These are phyloP conservation scores for Apis laboriosa DNA, from an alignment of 1,140 invertebrate genomes.

Conservation along the genomic window DNA sequence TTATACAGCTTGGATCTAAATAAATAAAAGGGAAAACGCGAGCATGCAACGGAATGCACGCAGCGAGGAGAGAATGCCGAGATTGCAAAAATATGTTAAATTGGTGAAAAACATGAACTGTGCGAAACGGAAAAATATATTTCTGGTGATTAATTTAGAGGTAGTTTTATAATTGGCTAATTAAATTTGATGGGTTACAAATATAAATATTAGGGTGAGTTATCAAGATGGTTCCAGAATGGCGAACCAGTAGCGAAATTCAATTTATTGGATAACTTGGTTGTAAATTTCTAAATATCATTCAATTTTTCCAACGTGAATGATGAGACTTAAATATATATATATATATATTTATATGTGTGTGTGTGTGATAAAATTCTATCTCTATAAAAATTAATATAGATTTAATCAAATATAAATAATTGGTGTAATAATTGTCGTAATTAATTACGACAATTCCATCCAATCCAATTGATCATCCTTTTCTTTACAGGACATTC, in stretches of 20 bases:
- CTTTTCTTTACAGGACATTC: too few species aligned
- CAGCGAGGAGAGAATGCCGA: constrained; percentile 21
- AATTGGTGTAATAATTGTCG: too few species aligned
- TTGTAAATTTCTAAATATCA: background rate
- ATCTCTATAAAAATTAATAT: too few species aligned
- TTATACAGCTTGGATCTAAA: too few species aligned
- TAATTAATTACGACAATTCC: too few species aligned
- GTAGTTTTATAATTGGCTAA: constrained; percentile 42
- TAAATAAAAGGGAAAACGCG: background rate
- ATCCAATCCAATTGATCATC: too few species aligned
- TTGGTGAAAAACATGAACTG: background rate
- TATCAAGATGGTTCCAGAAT: background rate
- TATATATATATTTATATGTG: too few species aligned
- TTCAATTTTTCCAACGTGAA: too few species aligned
- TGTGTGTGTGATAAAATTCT: too few species aligned
- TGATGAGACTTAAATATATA: too few species aligned
- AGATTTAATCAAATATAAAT: too few species aligned
- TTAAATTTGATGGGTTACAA: constrained; percentile 32
- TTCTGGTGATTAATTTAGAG: constrained; percentile 31
- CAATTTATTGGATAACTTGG: background rate
- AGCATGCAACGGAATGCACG: constrained; percentile 2
- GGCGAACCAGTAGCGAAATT: background rate
- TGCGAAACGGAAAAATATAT: constrained; percentile 24
- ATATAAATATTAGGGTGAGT: constrained; percentile 32
- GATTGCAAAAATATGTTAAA: constrained; percentile 31